Conservation (phyloP, 2,113 vertebrate genomes). For the Oreochromis tanganicae region DNA sequence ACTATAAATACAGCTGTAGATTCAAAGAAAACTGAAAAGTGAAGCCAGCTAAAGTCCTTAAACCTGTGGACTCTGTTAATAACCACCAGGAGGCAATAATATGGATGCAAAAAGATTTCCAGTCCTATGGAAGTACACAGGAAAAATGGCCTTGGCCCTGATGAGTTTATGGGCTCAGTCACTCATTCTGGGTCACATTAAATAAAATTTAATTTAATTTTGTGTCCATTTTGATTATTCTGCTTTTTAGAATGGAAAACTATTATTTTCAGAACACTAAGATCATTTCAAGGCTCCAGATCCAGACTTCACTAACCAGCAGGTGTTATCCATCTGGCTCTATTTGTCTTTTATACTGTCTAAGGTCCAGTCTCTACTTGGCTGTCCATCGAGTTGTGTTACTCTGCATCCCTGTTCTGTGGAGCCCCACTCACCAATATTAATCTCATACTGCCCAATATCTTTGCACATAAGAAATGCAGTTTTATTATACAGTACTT, state of each 20-base stretch:
- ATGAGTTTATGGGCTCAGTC: background rate
- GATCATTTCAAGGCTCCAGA: background rate
- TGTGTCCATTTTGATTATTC: background rate
- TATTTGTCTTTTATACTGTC: background rate
- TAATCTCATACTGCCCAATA: rapidly evolving
- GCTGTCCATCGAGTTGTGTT: background rate
- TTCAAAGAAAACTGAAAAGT: background rate
- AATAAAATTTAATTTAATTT: background rate
- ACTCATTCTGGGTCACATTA: background rate
- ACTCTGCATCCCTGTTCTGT: background rate
- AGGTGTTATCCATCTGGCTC: background rate
- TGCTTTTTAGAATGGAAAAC: background rate
- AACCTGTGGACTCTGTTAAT: background rate
- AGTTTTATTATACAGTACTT: background rate
- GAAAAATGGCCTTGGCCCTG: background rate
- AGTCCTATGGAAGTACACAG: rapidly evolving
- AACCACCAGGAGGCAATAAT: background rate
- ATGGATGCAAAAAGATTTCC: background rate
- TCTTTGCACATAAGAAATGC: background rate
- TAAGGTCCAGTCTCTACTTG: background rate
- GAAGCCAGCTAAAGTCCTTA: background rate
- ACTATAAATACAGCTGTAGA: background rate
- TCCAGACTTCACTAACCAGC: background rate
- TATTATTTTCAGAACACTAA: background rate
- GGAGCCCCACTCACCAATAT: background rate